Conservation (phyloP, 2,888 invertebrate genomes). For the Pasiphila rectangulata region DNA sequence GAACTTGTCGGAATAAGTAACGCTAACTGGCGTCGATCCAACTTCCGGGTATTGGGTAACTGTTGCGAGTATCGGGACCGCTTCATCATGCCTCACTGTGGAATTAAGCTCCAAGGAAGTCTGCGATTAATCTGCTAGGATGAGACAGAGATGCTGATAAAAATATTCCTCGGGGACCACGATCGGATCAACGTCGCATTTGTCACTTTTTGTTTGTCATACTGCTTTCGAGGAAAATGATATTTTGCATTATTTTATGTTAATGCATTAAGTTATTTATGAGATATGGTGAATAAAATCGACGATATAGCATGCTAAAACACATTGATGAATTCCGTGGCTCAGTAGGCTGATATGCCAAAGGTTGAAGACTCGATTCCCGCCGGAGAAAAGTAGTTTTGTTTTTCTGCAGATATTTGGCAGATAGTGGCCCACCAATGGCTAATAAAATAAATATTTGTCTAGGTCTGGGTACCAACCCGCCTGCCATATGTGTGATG, state of each 20-base stretch:
- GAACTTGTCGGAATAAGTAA: conserved; percentile 58
- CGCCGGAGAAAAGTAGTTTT: too few species aligned
- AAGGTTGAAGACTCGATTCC: too few species aligned
- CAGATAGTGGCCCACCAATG: too few species aligned
- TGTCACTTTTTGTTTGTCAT: neutral
- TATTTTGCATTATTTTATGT: neutral
- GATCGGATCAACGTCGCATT: neutral
- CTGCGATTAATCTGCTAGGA: conserved; percentile 19
- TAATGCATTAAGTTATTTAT: neutral
- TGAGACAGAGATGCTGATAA: neutral
- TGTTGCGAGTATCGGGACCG: conserved; percentile 44
- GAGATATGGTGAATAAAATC: neutral
- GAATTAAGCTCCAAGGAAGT: conserved; percentile 27
- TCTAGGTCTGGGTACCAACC: too few species aligned
- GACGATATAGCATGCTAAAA: neutral
- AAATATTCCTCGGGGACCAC: neutral
- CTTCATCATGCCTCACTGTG: conserved; percentile 33
- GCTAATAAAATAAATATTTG: too few species aligned
- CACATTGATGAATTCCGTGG: too few species aligned
- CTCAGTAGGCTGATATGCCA: too few species aligned
- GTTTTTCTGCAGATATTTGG: too few species aligned
- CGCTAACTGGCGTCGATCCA: conserved; percentile 49
- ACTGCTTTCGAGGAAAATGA: neutral
- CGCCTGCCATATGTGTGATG: too few species aligned
- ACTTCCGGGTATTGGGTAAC: conserved; percentile 40